Conservation (phyloP, 2,113 vertebrate species). For the Romanogobio albipinnatus region DNA sequence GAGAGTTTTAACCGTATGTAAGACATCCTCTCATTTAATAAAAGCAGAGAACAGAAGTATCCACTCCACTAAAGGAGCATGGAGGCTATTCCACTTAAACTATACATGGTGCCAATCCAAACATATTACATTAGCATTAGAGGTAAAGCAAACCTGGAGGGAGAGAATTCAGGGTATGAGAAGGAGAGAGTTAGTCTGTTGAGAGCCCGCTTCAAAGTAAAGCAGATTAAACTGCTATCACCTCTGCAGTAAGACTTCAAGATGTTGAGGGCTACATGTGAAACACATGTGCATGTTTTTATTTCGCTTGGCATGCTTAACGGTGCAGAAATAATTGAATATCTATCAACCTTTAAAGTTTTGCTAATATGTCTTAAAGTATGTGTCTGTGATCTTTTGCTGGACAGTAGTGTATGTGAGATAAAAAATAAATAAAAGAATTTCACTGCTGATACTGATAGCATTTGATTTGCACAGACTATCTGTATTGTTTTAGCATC, state of each 20-base stretch:
- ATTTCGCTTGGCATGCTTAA: constrained; percentile 4
- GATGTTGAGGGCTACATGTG: constrained; percentile 34
- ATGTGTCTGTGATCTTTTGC: background rate
- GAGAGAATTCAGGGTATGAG: background rate
- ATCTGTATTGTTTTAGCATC: background rate
- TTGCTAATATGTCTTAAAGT: background rate
- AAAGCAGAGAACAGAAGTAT: constrained; percentile 47
- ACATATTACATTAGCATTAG: constrained; percentile 57
- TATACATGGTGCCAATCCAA: constrained; percentile 43
- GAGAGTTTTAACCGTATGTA: constrained; percentile 50
- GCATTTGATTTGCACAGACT: background rate
- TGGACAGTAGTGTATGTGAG: background rate
- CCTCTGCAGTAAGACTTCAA: constrained; percentile 30
- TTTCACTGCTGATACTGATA: background rate
- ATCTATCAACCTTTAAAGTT: constrained; percentile 22
- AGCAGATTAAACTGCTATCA: constrained; percentile 39
- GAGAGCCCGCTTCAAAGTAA: constrained; percentile 38
- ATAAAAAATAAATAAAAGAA: background rate
- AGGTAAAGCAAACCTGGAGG: constrained; percentile 24
- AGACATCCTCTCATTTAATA: constrained; percentile 61
- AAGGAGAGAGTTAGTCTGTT: background rate
- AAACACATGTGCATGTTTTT: constrained; percentile 27
- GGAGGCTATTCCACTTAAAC: constrained; percentile 53
- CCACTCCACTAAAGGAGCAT: constrained; percentile 45
- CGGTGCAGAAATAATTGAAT: constrained; percentile 39